Evolutionary conservation across 2,888 invertebrate genomes (phyloP), one percentile per base, ranked within the genome.

Genomic region (Bembecia ichneumoniformis): DNA sequence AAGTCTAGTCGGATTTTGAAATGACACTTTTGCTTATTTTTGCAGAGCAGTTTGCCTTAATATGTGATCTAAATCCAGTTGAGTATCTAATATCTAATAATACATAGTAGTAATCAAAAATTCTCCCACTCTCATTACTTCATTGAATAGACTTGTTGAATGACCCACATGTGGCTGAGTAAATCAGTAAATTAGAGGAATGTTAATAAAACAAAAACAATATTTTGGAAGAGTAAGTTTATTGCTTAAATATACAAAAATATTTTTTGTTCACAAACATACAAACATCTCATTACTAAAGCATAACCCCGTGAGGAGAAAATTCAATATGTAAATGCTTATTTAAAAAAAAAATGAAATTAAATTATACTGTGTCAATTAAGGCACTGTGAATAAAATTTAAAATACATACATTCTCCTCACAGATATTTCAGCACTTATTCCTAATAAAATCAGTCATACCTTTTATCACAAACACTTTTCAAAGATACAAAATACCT

Each of bases 371-470:
- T 28, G 28, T 28, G 28, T 28, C 28, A 28, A 28, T 51, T 58
- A 79, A 82, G 82, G 83, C 82, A 83, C 81, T 68, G 61, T 66
- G 63, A 14, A 40, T 40, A 40, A 40, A 40, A 13, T n/a, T 70
- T 55, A 53, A 57, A 59, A 50, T 47, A 49, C 46, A 46, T 48
- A 35, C 16, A 9, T 47, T 54, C 68, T 74, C 74, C 74, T 73
- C 74, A 74, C 57, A 75, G 71, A 74, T 62, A 62, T 58, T 67
- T 63, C 61, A 62, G 66, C 62, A 57, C 62, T 58, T 54, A 64
- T 14, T 55, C 55, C 63, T 64, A 63, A 59, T 54, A 66, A 71
- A 71, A 76, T 82, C 82, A 82, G 82, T 83, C 82, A 59, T 64
- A 66, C 66, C 65, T 60, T 64, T 65, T 78, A 80, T 79, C 79